Evolutionary conservation across 92 coral and sea anemone genomes (phyloP).

Genomic region (Galaxea fascicularis): DNA sequence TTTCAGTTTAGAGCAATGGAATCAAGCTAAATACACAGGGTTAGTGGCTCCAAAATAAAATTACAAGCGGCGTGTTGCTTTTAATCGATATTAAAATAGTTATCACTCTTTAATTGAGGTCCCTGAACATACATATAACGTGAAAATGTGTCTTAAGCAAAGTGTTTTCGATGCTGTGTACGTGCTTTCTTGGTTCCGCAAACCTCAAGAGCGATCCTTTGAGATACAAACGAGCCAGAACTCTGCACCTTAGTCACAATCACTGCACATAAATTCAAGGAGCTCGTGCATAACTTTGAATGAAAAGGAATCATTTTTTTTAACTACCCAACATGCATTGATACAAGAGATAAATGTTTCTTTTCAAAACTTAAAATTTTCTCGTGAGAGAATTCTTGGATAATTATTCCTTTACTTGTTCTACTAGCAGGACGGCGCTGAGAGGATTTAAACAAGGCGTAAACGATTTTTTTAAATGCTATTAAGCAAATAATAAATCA

Average conservation of each 20-base stretch:
- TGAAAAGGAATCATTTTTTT: neutral
- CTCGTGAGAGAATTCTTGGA: conserved; percentile 20
- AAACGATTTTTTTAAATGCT: neutral
- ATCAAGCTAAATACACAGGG: no score
- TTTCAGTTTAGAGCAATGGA: no score
- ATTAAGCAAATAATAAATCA: neutral
- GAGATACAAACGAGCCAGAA: no score
- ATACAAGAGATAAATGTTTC: no score
- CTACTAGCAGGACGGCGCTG: neutral
- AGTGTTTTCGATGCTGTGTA: no score
- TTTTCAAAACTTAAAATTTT: neutral
- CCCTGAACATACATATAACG: neutral
- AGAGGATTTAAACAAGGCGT: neutral
- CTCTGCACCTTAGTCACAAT: neutral
- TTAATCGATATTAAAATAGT: neutral
- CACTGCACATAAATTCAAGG: neutral
- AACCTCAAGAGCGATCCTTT: neutral
- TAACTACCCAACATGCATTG: neutral
- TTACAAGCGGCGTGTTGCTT: neutral
- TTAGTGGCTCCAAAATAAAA: neutral
- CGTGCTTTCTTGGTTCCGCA: neutral
- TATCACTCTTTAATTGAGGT: neutral
- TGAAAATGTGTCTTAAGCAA: no score
- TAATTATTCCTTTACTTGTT: neutral
- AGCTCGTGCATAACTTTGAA: neutral